Evolutionary conservation across 2,888 invertebrate species (phyloP), one percentile per base, ranked within the genome.

Genomic region (Cactoblastis cactorum): DNA sequence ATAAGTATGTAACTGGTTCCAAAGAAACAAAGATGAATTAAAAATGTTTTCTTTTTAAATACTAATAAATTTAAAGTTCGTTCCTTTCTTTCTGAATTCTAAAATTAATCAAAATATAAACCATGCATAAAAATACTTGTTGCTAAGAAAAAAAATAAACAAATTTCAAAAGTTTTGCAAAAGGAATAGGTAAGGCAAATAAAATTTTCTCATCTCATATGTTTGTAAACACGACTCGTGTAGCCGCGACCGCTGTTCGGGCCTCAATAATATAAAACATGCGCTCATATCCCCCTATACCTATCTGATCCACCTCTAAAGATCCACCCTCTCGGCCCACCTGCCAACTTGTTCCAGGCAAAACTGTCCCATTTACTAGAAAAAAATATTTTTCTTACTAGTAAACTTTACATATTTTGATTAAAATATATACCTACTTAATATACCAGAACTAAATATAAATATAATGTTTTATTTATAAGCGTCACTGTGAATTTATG

Each of bases 181-280:
- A 47, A 47, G 24, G 24, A 37, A 47, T 37, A 48, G 28, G 28
- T 6, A 28, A 14, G 41, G 9, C 41, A 58, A 53, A 59, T 63
- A 60, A 60, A 71, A 67, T 74, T 71, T 67, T 59, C 62, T 57
- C 58, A 59, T 53, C 58, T 64, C 61, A 59, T 63, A 56, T 63
- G 63, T 59, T 69, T 71, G 80, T 82, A 82, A 83, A 83, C 82
- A 87, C 80, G 82, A 83, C 78, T 80, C 79, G 69, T 70, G 57
- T 63, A 60, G 61, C 64, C 61, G 55, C 58, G 64, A 61, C 67
- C 69, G 65, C 73, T 65, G 69, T 65, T 70, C 71, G 69, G 68
- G 69, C 78, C 74, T 83, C 83, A 87, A 86, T 87, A 87, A 86
- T 86, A 86, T 84, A 85, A 85, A 86, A 84, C 82, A 83, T 77